Base-by-base conservation (phyloP, 2,113 vertebrate species). In the Montifringilla adamsi region DNA sequence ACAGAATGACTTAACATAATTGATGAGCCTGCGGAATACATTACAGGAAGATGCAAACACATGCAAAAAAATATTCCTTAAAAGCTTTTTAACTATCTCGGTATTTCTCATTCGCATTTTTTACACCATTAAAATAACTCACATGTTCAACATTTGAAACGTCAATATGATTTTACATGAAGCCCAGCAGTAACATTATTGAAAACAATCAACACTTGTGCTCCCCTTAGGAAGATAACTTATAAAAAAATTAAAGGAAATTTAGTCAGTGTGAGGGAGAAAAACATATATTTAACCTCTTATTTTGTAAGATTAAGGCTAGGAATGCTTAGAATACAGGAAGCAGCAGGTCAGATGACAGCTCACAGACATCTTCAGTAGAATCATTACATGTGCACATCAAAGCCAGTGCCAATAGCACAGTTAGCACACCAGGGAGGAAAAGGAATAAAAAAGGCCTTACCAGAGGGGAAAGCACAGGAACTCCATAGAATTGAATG, bases 391-490 rank as follows among this genome's bases (percentile, higher is more conserved):
- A 46, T 2, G 1, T 3, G 11, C 59, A 76, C 33, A 88, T 46
- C 43, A 86, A 83, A 63, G 85, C 24, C 31, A 43, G 6, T 33
- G 69, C 39, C 35, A 59, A 41, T 0, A 63, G 55, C 28, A 75
- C 24, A 85, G 13, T 15, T 17, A 75, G 28, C 35, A 67, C 55
- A 62, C 3, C 21, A 49, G 49, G 15, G 6, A 84, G 56, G 10
- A 23, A 93, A 62, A 41, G 4, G 13, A 21, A 26, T 8, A 53
- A 22, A 62, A 73, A 31, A 47, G 11, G 27, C n/a, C 56, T 98
- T 98, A 99, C 99, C 98, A 99, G 88, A 49, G 99, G 99, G 35
- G 98, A 98, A 86, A 99, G 98, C 62, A 98, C 98, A 55, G 98
- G 97, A 91, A 98, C 97, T 39, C 99, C 99, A 92, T 98, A 95